Percentiles rank a stretch among this genome's conserved stretches.
phyloP scores from a whole-genome alignment of 2,888 invertebrate genomes.

The Papilio demoleus region DNA sequence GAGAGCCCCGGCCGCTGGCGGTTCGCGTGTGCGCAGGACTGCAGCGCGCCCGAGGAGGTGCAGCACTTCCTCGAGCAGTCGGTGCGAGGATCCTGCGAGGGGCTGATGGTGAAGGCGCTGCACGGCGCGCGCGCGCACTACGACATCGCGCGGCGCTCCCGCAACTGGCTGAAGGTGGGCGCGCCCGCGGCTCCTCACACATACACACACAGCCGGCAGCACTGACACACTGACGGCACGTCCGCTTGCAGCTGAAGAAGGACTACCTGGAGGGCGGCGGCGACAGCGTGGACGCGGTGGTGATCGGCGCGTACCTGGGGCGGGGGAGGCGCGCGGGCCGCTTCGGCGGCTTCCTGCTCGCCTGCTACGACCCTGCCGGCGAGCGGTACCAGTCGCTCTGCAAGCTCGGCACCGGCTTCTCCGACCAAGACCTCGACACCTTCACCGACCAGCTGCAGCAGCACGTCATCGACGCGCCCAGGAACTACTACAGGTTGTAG shows the following conservation, averaged over 20 bases:
- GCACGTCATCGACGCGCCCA: conserved; percentile 89
- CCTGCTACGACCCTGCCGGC: conserved; percentile 94
- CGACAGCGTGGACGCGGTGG: conserved; percentile 97
- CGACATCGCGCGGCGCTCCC: conserved; percentile 97
- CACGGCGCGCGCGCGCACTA: conserved; percentile 93
- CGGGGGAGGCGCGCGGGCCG: conserved; percentile 96
- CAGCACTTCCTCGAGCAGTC: conserved; percentile 97
- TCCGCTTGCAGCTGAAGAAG: conserved; percentile 88
- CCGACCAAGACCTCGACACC: conserved; percentile 92
- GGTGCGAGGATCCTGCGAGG: conserved; percentile 97
- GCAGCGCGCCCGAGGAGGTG: conserved; percentile 94
- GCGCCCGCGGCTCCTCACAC: neutral
- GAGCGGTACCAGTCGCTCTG: conserved; percentile 93
- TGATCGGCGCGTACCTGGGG: conserved; percentile 97
- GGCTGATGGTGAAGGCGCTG: conserved; percentile 98
- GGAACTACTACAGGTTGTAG: conserved; percentile 91
- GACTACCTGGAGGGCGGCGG: conserved; percentile 98
- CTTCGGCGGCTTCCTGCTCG: conserved; percentile 97
- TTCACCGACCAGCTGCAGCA: conserved; percentile 90
- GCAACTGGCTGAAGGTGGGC: conserved; percentile 93
- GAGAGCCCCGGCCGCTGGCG: conserved; percentile 92
- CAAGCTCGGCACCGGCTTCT: conserved; percentile 96
- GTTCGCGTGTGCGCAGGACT: conserved; percentile 93
- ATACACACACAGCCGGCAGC: too few species aligned
- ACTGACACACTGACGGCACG: too few species aligned